Evolutionary conservation across 2,113 vertebrate species (phyloP).

Genomic region (Bostrychus sinensis): DNA sequence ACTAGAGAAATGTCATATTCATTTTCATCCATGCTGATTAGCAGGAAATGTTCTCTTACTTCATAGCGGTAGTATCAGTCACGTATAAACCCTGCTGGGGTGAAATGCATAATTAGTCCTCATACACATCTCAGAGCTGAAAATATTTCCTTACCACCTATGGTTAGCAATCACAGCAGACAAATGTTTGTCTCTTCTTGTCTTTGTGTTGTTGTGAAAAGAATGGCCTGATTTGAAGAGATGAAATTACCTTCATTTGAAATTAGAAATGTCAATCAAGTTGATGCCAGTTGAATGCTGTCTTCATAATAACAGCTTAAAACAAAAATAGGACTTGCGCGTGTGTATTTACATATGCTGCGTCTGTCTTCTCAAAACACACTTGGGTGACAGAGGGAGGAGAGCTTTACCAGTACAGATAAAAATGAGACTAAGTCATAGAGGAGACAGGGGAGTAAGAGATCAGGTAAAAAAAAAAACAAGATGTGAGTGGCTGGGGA

Average conservation of each 20-base stretch:
- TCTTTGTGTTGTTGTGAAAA: conserved; percentile 2
- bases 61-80: not conserved
- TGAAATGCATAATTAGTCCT: not conserved
- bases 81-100: not conserved
- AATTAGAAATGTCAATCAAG: conserved; percentile 10
- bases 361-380: not conserved
- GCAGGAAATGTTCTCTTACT: too few relatives aligned
- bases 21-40: too few relatives aligned
- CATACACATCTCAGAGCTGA: not conserved
- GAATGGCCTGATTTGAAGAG: conserved; percentile 5
- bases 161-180: not conserved
- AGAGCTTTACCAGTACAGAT: not conserved
- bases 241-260: not conserved
- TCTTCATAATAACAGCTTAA: not conserved
- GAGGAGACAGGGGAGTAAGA: conserved; percentile 8
- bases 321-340: not conserved
- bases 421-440: conserved; percentile 7
- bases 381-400: not conserved
- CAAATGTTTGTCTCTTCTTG: not conserved
- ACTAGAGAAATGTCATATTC: not conserved
- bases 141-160: not conserved
- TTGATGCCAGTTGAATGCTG: not conserved
- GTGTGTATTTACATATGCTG: not conserved
- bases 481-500: not conserved
- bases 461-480: conserved; percentile 10